A percentile compares a stretch with the other conserved stretches of the same genome.
These are phyloP conservation scores for Polylopha cassiicola DNA, from an alignment of 2,888 invertebrate genomes.

Conservation along the genomic window DNA sequence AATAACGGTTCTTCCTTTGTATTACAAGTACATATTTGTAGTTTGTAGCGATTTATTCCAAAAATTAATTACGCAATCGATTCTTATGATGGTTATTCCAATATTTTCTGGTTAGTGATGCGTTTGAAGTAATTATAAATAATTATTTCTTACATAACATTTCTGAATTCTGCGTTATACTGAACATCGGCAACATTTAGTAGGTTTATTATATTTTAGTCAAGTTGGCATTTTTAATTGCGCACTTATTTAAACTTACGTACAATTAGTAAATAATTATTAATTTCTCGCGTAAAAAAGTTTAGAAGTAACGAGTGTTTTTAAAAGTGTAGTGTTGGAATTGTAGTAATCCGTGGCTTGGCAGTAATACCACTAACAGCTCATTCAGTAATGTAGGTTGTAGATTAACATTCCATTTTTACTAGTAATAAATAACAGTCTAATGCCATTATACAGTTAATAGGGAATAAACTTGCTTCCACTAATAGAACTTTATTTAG, in stretches of 20 bases:
- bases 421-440: slow-evolving; percentile 20
- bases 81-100: slow-evolving; percentile 63
- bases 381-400: slow-evolving; percentile 50
- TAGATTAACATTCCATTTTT: slow-evolving; percentile 61
- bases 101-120: slow-evolving; percentile 60
- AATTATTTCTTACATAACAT: slow-evolving; percentile 25
- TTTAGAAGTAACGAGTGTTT: slow-evolving; percentile 22
- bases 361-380: slow-evolving; percentile 41
- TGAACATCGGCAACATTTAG: neutral
- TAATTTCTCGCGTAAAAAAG: slow-evolving; percentile 15
- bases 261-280: slow-evolving; percentile 23
- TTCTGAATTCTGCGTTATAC: slow-evolving; percentile 13
- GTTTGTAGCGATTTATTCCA: slow-evolving; percentile 36
- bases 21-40: slow-evolving; percentile 37
- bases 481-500: slow-evolving; percentile 6
- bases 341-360: slow-evolving; percentile 25
- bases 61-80: slow-evolving; percentile 40
- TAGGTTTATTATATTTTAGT: neutral
- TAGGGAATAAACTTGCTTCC: slow-evolving; percentile 5
- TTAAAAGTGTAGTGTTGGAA: slow-evolving; percentile 20
- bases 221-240: neutral
- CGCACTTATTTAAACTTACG: slow-evolving; percentile 35
- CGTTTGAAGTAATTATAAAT: slow-evolving; percentile 23
- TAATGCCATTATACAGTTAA: slow-evolving; percentile 4
- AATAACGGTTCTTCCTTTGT: slow-evolving; percentile 42